Base-by-base conservation (phyloP, 2,113 vertebrate genomes). In the Rhipidura dahli region DNA sequence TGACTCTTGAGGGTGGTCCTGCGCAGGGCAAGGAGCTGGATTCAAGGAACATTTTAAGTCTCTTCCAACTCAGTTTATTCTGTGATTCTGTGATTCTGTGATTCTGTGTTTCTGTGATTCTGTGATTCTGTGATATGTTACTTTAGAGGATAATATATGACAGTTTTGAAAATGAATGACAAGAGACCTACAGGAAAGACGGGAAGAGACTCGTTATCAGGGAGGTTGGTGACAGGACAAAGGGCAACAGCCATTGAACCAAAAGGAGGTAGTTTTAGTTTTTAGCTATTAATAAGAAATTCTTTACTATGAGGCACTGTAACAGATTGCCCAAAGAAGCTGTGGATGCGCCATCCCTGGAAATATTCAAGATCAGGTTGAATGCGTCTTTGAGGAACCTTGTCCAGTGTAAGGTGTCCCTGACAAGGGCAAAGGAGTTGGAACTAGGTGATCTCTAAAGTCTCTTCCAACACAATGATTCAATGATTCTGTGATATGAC, bases 11-110 rank as follows among this genome's bases (percentile, higher is more conserved):
- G 35, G 15, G 26, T 63, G 19, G 6, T 26, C 1, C 30, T 40
- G 12, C 1, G 1, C 11, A 50, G 31, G 4, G 3, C 10, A 31
- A 50, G 1, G 31, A 42, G 5, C 1, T 37, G 44, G 44, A 26
- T 49, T 49, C 24, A 26, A 14, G 23, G 49, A 49, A 15, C 24
- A 13, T 49, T 49, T 26, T 49, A 13, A 49, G 49, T 42, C 7
- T 17, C 21, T 59, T 76, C 35, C 6, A 35, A 18, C 18, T 65
- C 42, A 24, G 30, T 15, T 8, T 24, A 45, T 65, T 44, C 40
- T 17, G 30, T 31, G 61, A 64, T 42, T 31, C 26, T 24, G 24
- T 57, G 33, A 35, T 78, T 77, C 44, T 44, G 40, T 31, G 39
- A 27, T 47, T 65, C 63, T 33, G 30, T 45, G 30, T n/a, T 40